Percentiles rank a stretch among this genome's conserved stretches.
phyloP scores from a whole-genome alignment of 64 coral and sea anemone species.

The Trachythela sp. region DNA sequence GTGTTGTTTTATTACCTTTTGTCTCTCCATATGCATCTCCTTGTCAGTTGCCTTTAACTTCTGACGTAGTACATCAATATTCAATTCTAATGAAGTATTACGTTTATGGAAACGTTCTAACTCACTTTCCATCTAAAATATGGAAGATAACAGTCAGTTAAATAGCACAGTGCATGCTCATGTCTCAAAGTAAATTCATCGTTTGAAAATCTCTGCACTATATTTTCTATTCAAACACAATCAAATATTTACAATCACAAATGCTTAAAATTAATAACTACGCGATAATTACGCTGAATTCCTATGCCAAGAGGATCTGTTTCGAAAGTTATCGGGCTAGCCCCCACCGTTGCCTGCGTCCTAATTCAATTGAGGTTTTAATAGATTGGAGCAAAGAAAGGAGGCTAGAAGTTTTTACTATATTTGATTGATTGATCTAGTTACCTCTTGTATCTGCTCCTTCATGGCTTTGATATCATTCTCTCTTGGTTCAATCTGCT shows the following conservation, averaged over 20 bases:
- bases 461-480: slow-evolving; percentile 99
- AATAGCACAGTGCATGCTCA: not conserved
- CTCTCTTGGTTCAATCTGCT: slow-evolving; percentile 96
- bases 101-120: slow-evolving; percentile 97
- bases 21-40: slow-evolving; percentile 93
- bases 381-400: too few relatives aligned
- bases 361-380: too few relatives aligned
- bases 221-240: too few relatives aligned
- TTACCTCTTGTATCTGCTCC: slow-evolving; percentile 98
- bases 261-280: too few relatives aligned
- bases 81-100: slow-evolving; percentile 86
- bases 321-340: too few relatives aligned
- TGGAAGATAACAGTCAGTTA: not conserved
- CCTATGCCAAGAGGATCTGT: too few relatives aligned
- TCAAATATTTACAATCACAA: too few relatives aligned
- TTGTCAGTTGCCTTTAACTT: slow-evolving; percentile 98
- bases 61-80: slow-evolving; percentile 80
- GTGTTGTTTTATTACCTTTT: slow-evolving; percentile 57
- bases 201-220: too few relatives aligned
- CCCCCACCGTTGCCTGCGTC: too few relatives aligned
- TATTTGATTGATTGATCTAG: too few relatives aligned
- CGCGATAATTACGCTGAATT: too few relatives aligned
- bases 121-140: slow-evolving; percentile 89
- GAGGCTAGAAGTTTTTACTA: too few relatives aligned
- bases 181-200: not conserved